Conservation (phyloP, 2,797 vertebrate genomes). For the Phrynocephalus forsythii region DNA sequence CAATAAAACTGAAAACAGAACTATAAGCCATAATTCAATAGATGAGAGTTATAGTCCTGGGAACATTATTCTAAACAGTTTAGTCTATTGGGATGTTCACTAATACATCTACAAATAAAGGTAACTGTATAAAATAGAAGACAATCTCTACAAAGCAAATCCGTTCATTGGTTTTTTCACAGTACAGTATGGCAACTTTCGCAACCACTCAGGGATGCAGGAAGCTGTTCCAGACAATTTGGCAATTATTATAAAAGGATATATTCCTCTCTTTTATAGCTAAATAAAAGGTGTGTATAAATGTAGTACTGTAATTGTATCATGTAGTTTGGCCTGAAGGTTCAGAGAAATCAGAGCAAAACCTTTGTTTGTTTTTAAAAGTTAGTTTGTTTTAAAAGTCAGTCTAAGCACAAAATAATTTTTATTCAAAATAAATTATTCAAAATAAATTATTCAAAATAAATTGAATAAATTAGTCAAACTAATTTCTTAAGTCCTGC, state of each 20-base stretch:
- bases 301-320: too few relatives aligned
- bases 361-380: too few relatives aligned
- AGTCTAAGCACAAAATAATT: too few relatives aligned
- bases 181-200: neutral
- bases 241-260: neutral
- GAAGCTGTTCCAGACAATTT: neutral
- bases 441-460: too few relatives aligned
- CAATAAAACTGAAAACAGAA: conserved; percentile 1
- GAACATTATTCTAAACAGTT: neutral
- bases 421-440: too few relatives aligned
- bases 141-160: neutral
- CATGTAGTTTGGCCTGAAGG: too few relatives aligned
- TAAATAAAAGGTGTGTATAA: too few relatives aligned
- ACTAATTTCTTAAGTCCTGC: neutral
- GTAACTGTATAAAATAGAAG: neutral
- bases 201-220: neutral
- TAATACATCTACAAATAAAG: neutral
- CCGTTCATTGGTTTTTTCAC: neutral
- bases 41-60: neutral
- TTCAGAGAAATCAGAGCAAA: too few relatives aligned
- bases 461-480: too few relatives aligned
- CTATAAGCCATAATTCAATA: neutral
- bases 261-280: neutral
- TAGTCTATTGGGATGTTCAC: neutral
- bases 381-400: too few relatives aligned